Percentiles rank a stretch among this genome's conserved stretches.
These are phyloP conservation scores for Drosophila yooni DNA, from an alignment of 2,888 invertebrate species.

Conservation along the genomic window DNA sequence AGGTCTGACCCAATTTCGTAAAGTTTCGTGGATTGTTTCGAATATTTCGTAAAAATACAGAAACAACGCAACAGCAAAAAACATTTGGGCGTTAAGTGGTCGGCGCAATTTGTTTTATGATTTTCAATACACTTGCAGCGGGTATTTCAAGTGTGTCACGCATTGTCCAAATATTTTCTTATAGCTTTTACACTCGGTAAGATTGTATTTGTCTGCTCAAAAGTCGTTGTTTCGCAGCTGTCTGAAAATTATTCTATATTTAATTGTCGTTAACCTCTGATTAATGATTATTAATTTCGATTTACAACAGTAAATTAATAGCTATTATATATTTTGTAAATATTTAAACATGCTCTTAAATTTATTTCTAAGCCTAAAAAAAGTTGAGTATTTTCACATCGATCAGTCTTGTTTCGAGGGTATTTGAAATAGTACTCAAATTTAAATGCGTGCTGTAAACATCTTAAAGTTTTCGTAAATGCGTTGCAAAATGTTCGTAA, in stretches of 20 bases:
- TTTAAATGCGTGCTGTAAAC: constrained; percentile 46
- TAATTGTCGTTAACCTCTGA: not conserved
- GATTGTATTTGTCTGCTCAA: not conserved
- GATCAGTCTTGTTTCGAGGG: constrained; percentile 11
- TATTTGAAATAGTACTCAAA: constrained; percentile 54
- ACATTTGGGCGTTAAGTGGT: constrained; percentile 59
- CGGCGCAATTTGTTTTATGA: constrained; percentile 46
- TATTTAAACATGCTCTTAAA: not conserved
- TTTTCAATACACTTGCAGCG: constrained; percentile 2
- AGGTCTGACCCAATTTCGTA: constrained; percentile 65
- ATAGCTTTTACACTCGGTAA: not conserved
- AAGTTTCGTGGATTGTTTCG: constrained; percentile 57
- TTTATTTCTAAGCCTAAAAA: not conserved
- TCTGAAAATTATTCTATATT: not conserved
- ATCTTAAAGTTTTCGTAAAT: constrained; percentile 52
- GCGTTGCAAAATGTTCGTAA: constrained; percentile 41
- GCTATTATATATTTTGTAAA: not conserved
- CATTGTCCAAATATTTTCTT: not conserved
- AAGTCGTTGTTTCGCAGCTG: constrained; percentile 2
- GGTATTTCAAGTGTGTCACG: constrained; percentile 8
- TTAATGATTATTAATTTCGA: not conserved
- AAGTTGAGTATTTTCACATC: constrained; percentile 5
- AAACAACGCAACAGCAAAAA: constrained; percentile 43
- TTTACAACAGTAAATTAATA: not conserved
- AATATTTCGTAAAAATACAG: constrained; percentile 67